phyloP scores from a whole-genome alignment of 2,113 vertebrate species.

The Beaufortia kweichowensis region DNA sequence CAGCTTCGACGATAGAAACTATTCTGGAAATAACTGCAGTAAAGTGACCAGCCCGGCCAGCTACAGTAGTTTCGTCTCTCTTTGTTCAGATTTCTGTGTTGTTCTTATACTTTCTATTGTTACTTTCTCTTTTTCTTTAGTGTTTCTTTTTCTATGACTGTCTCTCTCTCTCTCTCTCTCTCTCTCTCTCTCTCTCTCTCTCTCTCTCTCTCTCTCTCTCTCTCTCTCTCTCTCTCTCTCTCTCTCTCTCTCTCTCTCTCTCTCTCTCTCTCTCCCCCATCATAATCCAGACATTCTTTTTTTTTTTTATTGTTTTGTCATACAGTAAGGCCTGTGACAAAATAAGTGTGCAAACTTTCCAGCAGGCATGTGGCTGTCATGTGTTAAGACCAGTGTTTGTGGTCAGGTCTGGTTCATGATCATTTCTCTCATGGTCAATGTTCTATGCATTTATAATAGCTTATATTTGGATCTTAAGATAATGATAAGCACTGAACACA shows the following conservation, averaged over 20 bases:
- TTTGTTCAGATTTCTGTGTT: conserved; percentile 19
- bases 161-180: neutral
- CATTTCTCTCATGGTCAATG: neutral
- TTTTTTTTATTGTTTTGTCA: conserved; percentile 22
- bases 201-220: conserved; percentile 13
- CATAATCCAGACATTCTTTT: neutral
- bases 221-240: neutral
- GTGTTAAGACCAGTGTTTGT: neutral
- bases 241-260: neutral
- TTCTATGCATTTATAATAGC: neutral
- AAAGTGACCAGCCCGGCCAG: conserved; percentile 42
- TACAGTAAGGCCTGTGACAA: neutral
- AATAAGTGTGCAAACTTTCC: conserved; percentile 4
- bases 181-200: conserved; percentile 16
- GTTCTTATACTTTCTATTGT: conserved; percentile 13
- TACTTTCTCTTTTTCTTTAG: conserved; percentile 14
- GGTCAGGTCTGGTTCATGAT: conserved; percentile 5
- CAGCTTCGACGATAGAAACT: neutral
- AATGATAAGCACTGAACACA: neutral
- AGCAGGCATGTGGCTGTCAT: conserved; percentile 17
- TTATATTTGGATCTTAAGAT: neutral
- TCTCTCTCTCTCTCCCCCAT: conserved; percentile 16
- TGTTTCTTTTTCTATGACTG: neutral
- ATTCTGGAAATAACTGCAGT: conserved; percentile 56
- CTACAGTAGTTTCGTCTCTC: neutral